A percentile compares a stretch with the other conserved stretches of the same genome.
These are phyloP conservation scores for Erebia epiphron DNA, from an alignment of 2,888 invertebrate species.

Conservation along the genomic window DNA sequence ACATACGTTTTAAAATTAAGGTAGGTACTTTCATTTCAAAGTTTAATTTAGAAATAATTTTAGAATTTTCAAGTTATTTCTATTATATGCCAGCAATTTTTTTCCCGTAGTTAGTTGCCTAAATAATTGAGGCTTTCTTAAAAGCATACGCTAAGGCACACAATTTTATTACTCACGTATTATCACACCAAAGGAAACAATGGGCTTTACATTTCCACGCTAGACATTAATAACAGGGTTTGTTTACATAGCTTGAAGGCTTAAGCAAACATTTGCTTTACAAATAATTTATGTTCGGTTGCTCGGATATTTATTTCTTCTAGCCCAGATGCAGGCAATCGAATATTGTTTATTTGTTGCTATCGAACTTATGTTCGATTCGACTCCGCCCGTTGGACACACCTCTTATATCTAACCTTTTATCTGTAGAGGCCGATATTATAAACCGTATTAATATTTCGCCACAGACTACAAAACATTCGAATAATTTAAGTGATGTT, in stretches of 20 bases:
- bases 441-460: constrained; percentile 31
- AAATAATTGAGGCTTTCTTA: not conserved
- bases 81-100: too few species aligned
- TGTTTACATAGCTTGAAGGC: constrained; percentile 31
- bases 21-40: too few species aligned
- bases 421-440: constrained; percentile 34
- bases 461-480: constrained; percentile 1
- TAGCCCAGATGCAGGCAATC: constrained; percentile 42
- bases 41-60: too few species aligned
- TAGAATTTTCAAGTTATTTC: too few species aligned
- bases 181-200: constrained; percentile 23
- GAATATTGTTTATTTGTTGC: constrained; percentile 63
- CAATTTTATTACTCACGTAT: constrained; percentile 8
- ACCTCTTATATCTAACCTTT: constrained; percentile 49
- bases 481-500: not conserved
- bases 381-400: constrained; percentile 69
- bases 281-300: constrained; percentile 35
- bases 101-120: not conserved
- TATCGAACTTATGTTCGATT: constrained; percentile 55
- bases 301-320: constrained; percentile 39
- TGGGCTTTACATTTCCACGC: constrained; percentile 13
- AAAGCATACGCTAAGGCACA: not conserved
- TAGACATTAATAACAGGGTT: constrained; percentile 28
- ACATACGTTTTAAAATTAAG: too few species aligned
- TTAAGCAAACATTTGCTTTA: constrained; percentile 35